phyloP scores from a whole-genome alignment of 2,888 invertebrate species.

The Cephus spinipes region DNA sequence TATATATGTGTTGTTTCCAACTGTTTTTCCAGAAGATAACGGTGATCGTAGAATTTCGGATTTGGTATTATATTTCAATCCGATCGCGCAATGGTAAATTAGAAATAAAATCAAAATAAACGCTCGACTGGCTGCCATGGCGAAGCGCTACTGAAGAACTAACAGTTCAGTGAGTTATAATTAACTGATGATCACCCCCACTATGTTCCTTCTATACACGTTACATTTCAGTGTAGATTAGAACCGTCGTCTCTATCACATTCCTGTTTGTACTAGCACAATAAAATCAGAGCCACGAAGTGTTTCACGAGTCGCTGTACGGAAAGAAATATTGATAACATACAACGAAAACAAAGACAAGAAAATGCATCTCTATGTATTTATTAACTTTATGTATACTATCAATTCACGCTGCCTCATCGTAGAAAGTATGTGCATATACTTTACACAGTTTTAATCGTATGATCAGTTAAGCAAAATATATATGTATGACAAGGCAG shows the following conservation, averaged over 20 bases:
- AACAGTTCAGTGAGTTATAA: background rate
- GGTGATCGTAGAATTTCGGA: background rate
- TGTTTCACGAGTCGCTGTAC: background rate
- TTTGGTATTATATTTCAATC: background rate
- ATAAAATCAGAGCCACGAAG: background rate
- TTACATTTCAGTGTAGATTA: background rate
- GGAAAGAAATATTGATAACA: background rate
- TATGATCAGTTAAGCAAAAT: background rate
- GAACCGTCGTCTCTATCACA: background rate
- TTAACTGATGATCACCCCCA: background rate
- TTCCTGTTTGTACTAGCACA: background rate
- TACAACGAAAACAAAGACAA: background rate
- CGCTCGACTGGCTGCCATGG: background rate
- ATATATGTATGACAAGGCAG: too few relatives aligned
- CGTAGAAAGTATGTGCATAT: background rate
- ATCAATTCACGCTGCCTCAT: background rate
- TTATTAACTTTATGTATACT: background rate
- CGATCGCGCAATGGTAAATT: background rate
- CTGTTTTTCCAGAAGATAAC: background rate
- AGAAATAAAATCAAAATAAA: background rate
- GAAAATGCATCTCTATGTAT: background rate
- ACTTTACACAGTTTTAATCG: background rate
- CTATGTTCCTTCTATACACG: background rate
- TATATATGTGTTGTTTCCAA: background rate
- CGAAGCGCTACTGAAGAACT: background rate